Evolutionary conservation across 2,797 vertebrate species (phyloP), one percentile per base, ranked within the genome.

Genomic region (Trematomus bernacchii): DNA sequence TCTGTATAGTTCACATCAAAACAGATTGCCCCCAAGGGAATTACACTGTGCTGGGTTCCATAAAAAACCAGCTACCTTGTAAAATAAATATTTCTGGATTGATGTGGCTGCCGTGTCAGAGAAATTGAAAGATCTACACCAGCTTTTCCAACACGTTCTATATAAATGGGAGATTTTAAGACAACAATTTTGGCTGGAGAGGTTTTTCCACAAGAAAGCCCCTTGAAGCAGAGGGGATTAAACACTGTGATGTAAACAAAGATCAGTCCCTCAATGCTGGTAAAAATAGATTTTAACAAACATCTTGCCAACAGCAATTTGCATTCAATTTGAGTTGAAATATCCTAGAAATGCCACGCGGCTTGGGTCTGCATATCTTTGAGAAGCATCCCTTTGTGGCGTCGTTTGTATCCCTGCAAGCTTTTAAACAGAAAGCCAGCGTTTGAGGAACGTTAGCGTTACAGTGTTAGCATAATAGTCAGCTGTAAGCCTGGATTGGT

Each of bases 271-370:
- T 57, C 18, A 55, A 37, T 42, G 61, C 23, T 51, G 80, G 66
- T 82, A 87, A 90, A 89, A 91, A 90, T 86, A 92, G 89, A 71
- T 64, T 37, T 71, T 55, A 67, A 76, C 66, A 66, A 83, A 82
- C 79, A 73, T 37, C 50, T 77, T 71, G 71, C 71, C 68, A 76
- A 80, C 16, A 65, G 55, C 61, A 90, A 79, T 89, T 87, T 66
- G 69, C 66, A 63, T 76, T 75, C 55, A 73, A 67, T 79, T 84
- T 77, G 61, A 82, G 74, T 86, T 57, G 63, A 79, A 86, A 75
- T 77, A 72, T 72, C 76, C 68, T 46, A 77, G 68, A 87, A 86
- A 86, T 83, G 72, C 77, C 57, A 55, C 6, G 37, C 15, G 16
- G 79, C 80, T 90, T 57, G 85, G 75, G 71, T 66, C 62, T 40